These are phyloP conservation scores for Monodelphis domestica DNA, from an alignment of 2,797 vertebrate species.

Conservation along the genomic window DNA sequence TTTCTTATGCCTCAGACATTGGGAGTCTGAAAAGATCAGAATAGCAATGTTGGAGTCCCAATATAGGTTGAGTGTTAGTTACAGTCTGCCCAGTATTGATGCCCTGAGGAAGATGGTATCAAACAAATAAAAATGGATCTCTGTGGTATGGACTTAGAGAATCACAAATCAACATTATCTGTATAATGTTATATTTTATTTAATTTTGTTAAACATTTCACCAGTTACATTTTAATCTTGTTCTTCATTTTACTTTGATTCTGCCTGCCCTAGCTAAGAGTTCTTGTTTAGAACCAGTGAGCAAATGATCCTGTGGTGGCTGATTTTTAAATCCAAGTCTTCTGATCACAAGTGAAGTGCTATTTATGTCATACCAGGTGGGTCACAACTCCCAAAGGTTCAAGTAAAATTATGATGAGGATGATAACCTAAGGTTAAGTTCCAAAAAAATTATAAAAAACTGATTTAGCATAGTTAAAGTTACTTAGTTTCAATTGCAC, in stretches of 20 bases:
- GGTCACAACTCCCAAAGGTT: slow-evolving; percentile 5
- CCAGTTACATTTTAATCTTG: background rate
- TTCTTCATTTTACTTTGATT: background rate
- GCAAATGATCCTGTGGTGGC: background rate
- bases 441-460: slow-evolving; percentile 32
- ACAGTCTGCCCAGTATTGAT: background rate
- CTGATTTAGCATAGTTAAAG: slow-evolving; percentile 8
- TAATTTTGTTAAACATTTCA: background rate
- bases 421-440: slow-evolving; percentile 11
- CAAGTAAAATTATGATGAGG: slow-evolving; percentile 25
- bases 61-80: background rate
- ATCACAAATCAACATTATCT: background rate
- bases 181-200: background rate
- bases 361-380: background rate
- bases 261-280: background rate
- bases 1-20: background rate
- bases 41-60: background rate
- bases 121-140: background rate
- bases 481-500: slow-evolving; percentile 9
- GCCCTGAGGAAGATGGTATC: background rate
- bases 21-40: background rate
- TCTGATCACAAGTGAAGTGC: background rate
- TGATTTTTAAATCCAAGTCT: background rate
- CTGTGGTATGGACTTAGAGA: background rate
- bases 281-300: slow-evolving; percentile 44